A percentile compares a stretch with the other conserved stretches of the same genome.
phyloP scores from a whole-genome alignment of 2,113 vertebrate species.

The Scalopus aquaticus region DNA sequence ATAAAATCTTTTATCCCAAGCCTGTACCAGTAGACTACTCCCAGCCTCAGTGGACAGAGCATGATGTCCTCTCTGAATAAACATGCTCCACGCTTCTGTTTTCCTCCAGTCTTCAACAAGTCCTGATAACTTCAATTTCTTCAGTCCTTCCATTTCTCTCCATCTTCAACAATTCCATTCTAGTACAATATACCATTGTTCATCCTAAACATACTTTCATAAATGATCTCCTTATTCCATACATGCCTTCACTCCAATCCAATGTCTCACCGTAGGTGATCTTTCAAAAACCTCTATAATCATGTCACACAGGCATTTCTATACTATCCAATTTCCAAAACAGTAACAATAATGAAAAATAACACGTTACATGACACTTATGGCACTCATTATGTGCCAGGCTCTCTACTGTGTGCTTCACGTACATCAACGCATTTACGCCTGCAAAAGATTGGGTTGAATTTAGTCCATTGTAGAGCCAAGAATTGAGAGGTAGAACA shows the following conservation, averaged over 20 bases:
- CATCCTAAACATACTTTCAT: neutral
- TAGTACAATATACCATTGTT: too few species aligned
- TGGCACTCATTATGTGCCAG: neutral
- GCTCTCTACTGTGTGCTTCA: neutral
- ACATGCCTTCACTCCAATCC: neutral
- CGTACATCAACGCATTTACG: neutral
- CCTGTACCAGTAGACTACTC: neutral
- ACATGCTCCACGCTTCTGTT: neutral
- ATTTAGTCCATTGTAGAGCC: neutral
- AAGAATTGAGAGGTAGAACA: neutral
- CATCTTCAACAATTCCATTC: neutral
- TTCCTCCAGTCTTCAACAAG: neutral
- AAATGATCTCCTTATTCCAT: neutral
- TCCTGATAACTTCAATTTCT: neutral
- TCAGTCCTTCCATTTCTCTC: neutral
- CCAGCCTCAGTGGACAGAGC: neutral
- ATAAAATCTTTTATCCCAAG: neutral
- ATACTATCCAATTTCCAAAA: neutral
- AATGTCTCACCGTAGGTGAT: neutral
- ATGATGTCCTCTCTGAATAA: neutral
- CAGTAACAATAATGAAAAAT: neutral
- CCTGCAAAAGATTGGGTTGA: neutral
- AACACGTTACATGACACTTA: neutral
- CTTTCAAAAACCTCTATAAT: neutral
- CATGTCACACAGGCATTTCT: neutral